phyloP scores from a whole-genome alignment of 2,888 invertebrate genomes.

The Acanthococcus lagerstroemiae region DNA sequence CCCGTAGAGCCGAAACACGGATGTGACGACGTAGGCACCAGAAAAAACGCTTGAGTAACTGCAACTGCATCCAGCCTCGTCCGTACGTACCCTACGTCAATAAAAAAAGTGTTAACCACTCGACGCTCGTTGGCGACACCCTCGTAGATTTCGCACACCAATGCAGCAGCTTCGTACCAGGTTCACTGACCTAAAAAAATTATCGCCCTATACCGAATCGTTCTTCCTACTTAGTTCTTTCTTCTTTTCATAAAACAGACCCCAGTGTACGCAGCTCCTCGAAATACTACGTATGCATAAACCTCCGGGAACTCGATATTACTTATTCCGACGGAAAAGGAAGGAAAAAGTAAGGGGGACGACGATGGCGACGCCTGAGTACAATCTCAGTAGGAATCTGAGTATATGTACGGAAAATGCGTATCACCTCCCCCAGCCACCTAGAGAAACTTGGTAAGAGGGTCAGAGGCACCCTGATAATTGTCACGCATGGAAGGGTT shows the following conservation, averaged over 20 bases:
- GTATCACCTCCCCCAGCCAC: not conserved
- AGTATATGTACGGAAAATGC: not conserved
- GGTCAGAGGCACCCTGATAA: slow-evolving; percentile 5
- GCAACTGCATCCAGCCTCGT: not conserved
- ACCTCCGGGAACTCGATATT: not conserved
- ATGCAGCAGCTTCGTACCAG: not conserved
- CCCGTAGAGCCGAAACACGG: too few relatives aligned
- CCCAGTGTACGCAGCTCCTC: not conserved
- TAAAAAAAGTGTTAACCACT: not conserved
- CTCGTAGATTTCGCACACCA: not conserved
- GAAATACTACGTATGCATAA: too few relatives aligned
- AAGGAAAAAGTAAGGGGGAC: not conserved
- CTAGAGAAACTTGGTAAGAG: not conserved
- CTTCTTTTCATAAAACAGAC: not conserved
- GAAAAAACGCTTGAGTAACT: too few relatives aligned
- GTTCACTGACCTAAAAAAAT: slow-evolving; percentile 6
- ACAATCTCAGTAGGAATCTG: not conserved
- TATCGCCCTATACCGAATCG: too few relatives aligned
- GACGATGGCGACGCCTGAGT: not conserved
- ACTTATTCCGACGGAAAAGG: not conserved
- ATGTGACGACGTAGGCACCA: too few relatives aligned
- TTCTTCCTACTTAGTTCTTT: not conserved
- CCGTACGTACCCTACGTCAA: not conserved
- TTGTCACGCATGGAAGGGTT: slow-evolving; percentile 25
- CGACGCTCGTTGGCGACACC: too few relatives aligned